Base-by-base conservation (phyloP, 2,113 vertebrate genomes). In the Chunga burmeisteri region DNA sequence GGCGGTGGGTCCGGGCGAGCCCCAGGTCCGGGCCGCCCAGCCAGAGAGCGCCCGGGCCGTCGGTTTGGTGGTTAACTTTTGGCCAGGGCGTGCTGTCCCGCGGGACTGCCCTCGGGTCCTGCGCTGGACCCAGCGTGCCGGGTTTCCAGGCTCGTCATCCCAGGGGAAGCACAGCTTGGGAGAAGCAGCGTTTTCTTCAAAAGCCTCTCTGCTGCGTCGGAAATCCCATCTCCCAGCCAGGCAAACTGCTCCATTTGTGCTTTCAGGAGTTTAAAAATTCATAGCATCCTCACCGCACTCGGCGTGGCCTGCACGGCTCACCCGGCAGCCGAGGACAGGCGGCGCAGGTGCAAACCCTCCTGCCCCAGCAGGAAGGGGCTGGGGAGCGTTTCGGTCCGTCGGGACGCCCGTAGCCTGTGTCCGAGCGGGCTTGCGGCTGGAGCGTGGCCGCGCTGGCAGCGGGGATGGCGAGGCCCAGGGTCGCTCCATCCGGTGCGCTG, bases 211-310 rank as follows among this genome's bases (percentile, higher is more conserved):
- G 94, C 97, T 94, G 95, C 47, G 0, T 94, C 23, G 81, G 96
- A 97, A 97, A 97, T 96, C 96, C 96, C 65, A 1, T 91, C 86
- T 94, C 90, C 86, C 96, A 94, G 67, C 44, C 89, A 42, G 92
- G 93, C 83, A 9, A 94, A 78, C 86, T 70, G 58, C 81, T 97
- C 97, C 94, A 93, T 95, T 96, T 94, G 93, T 66, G 96, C 96
- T 96, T 91, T 94, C 87, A 96, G 90, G 94, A 96, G 88, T 97
- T 97, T 96, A 96, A 96, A 97, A 96, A 97, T 97, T 96, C 94
- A 96, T 96, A 84, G 95, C 96, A 95, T 96, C 88, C 95, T 96
- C 91, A 46, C 90, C 5, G 16, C 18, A 3, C 95, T 86, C 44
- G 18, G 68, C 46, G 0, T 86, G 94, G 82, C 94, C 94, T 19